Percentiles rank a stretch among this genome's conserved stretches.
These are phyloP conservation scores for Eulemur mongoz DNA, from an alignment of 2,797 vertebrate species.

Conservation along the genomic window DNA sequence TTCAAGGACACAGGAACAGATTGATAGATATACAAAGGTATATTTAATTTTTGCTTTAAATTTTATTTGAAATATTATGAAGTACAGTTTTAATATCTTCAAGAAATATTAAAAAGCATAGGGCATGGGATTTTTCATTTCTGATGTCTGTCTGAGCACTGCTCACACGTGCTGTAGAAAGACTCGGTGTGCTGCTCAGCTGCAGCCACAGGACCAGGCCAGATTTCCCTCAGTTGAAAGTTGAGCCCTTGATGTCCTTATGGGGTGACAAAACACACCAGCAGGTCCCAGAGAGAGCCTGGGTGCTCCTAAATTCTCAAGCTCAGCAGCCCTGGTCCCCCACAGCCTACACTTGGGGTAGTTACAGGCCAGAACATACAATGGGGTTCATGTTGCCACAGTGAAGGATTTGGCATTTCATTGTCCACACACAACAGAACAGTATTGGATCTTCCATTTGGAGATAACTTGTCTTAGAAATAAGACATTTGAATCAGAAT, in stretches of 20 bases:
- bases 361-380: not conserved
- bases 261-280: slow-evolving; percentile 6
- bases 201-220: not conserved
- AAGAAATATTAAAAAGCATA: not conserved
- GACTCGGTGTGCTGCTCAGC: accelerated
- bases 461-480: not conserved
- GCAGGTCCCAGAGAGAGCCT: not conserved
- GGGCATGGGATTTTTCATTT: slow-evolving; percentile 36
- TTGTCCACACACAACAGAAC: not conserved
- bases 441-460: not conserved
- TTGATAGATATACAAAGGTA: not conserved
- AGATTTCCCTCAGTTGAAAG: slow-evolving; percentile 21
- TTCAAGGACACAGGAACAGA: not conserved
- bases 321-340: not conserved
- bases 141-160: not conserved
- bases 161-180: not conserved
- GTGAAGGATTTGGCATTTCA: not conserved
- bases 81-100: not conserved
- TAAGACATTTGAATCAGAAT: not conserved
- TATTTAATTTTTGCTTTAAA: not conserved
- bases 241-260: not conserved
- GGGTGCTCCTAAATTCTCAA: not conserved
- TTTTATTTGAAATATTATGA: slow-evolving; percentile 23
- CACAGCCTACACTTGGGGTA: no score
- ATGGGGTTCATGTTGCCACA: not conserved